Conservation (phyloP, 2,113 vertebrate species). For the Oncorhynchus keta region DNA sequence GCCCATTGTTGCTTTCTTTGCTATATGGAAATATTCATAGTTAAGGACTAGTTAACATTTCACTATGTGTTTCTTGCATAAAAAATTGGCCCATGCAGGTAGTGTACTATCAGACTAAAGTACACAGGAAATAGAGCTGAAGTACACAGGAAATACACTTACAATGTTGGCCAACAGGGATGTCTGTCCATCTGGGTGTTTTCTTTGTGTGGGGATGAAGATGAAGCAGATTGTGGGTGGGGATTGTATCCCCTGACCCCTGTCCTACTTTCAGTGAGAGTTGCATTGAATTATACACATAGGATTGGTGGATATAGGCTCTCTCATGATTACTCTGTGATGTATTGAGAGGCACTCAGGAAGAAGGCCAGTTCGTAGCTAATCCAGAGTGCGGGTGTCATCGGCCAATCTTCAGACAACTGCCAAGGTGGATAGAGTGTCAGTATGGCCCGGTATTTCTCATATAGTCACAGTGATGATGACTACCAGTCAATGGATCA, state of each 20-base stretch:
- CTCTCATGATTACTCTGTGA: background rate
- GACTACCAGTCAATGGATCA: too few species aligned
- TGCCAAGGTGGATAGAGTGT: too few species aligned
- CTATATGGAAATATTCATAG: too few species aligned
- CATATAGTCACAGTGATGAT: too few species aligned
- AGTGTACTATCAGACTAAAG: background rate
- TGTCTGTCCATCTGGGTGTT: background rate
- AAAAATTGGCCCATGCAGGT: background rate
- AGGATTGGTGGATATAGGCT: background rate
- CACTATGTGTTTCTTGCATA: too few species aligned
- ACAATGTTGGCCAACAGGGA: background rate
- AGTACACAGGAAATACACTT: background rate
- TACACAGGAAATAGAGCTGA: background rate
- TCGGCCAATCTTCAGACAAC: background rate
- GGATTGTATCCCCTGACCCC: background rate
- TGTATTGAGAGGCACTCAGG: background rate
- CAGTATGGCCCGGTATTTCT: too few species aligned
- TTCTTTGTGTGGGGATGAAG: background rate
- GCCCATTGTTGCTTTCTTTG: too few species aligned
- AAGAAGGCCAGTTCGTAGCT: background rate
- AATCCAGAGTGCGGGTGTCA: background rate
- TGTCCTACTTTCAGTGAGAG: constrained; percentile 1
- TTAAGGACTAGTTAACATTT: too few species aligned
- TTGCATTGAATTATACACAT: background rate
- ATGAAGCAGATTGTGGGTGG: background rate